Conservation (phyloP, 1,140 invertebrate genomes). For the Penaeus vannamei region DNA sequence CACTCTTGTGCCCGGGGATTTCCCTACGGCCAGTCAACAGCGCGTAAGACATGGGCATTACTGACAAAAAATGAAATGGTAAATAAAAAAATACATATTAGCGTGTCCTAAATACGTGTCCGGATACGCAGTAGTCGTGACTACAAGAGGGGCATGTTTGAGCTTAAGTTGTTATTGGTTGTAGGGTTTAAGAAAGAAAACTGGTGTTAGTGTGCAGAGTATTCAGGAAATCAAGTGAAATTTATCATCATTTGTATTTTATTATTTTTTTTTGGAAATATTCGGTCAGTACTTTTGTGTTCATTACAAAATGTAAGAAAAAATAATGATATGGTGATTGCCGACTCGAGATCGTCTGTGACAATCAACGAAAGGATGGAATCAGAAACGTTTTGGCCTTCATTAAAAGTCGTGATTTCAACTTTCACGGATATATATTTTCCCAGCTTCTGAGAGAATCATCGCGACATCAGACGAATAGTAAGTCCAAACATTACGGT, state of each 20-base stretch:
- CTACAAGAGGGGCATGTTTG: not conserved
- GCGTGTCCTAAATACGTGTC: not conserved
- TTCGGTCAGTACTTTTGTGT: too few species aligned
- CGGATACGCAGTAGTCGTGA: slow-evolving; percentile 9
- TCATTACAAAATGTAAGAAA: too few species aligned
- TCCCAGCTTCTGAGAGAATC: too few species aligned
- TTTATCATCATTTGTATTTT: too few species aligned
- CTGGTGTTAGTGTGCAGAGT: slow-evolving; percentile 6
- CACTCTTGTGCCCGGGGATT: slow-evolving; percentile 37
- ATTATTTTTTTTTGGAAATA: too few species aligned
- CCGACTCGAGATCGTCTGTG: slow-evolving; percentile 2
- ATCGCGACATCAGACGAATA: too few species aligned
- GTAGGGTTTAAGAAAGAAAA: slow-evolving; percentile 28
- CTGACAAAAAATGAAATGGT: not conserved
- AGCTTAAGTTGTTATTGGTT: slow-evolving; percentile 35
- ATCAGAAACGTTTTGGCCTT: too few species aligned
- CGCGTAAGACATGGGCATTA: slow-evolving; percentile 26
- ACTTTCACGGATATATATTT: too few species aligned
- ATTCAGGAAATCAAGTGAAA: not conserved
- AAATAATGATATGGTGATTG: not conserved
- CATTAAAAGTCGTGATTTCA: too few species aligned
- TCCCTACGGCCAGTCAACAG: not conserved
- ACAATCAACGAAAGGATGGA: not conserved
- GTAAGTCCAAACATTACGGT: too few species aligned
- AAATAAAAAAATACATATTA: too few species aligned